Percentiles rank a stretch among this genome's conserved stretches.
Conservation (phyloP, 2,888 invertebrate species). For the Xylota sylvarum region DNA sequence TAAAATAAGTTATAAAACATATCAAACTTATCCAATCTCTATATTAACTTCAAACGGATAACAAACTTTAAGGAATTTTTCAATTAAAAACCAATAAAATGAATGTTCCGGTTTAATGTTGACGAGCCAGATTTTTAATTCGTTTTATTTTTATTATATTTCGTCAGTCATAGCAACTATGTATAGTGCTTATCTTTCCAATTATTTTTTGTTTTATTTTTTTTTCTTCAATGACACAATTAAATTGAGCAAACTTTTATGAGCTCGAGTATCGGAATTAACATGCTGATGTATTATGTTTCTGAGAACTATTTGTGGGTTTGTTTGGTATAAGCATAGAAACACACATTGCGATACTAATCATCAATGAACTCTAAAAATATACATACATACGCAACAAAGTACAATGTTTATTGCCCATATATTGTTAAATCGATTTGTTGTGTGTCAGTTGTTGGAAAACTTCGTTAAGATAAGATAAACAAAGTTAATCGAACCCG, state of each 20-base stretch:
- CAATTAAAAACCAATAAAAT: neutral
- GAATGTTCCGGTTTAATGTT: neutral
- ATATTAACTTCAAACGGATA: no score
- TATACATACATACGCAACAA: neutral
- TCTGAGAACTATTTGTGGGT: neutral
- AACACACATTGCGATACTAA: neutral
- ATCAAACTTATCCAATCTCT: no score
- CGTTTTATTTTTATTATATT: neutral
- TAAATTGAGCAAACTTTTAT: neutral
- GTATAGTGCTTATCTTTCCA: neutral
- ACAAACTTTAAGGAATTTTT: no score
- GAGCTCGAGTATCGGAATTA: neutral
- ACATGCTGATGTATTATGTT: slow-evolving; percentile 3
- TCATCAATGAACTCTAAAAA: neutral
- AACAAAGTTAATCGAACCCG: neutral
- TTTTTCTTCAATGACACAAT: neutral
- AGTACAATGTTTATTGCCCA: neutral
- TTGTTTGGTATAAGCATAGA: neutral
- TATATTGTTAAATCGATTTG: neutral
- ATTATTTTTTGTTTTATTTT: neutral
- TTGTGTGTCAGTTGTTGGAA: slow-evolving; percentile 3
- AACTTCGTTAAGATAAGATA: neutral
- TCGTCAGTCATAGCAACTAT: neutral
- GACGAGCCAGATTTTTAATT: neutral
- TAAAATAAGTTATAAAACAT: no score